Percentiles rank a stretch among this genome's conserved stretches.
phyloP scores from a whole-genome alignment of 2,888 invertebrate genomes.

The Lepidocyrtinus sp. region DNA sequence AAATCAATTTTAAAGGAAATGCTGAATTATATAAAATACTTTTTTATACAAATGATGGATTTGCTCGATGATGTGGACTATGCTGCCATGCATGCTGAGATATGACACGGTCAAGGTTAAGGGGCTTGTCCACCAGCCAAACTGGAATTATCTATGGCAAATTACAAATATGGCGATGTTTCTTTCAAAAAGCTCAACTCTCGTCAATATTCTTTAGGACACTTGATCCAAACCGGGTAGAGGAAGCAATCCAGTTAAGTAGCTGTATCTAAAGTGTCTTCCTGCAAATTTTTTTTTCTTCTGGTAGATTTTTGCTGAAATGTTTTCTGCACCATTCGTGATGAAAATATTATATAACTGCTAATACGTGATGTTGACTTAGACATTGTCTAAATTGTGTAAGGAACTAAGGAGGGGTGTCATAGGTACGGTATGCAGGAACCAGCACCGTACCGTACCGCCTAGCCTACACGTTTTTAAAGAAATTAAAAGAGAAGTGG shows the following conservation, averaged over 20 bases:
- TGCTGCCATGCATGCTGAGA: not conserved
- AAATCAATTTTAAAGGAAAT: not conserved
- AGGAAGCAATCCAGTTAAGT: conserved; percentile 9
- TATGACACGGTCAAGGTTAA: conserved; percentile 16
- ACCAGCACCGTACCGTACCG: not conserved
- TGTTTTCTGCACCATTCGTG: not conserved
- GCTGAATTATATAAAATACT: not conserved
- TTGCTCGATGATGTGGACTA: not conserved
- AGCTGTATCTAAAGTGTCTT: not conserved
- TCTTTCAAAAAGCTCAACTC: no score
- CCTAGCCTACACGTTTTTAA: not conserved
- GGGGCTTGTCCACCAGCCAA: not conserved
- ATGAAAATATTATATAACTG: not conserved
- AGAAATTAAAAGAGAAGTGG: not conserved
- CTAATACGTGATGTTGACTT: not conserved
- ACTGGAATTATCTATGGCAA: no score
- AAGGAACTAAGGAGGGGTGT: not conserved
- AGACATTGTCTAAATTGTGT: not conserved
- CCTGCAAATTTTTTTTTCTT: not conserved
- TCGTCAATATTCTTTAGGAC: no score
- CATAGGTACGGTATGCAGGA: not conserved
- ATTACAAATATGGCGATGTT: no score
- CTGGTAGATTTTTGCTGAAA: not conserved
- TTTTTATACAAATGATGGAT: conserved; percentile 11
- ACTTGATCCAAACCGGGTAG: no score